Evolutionary conservation across 2,113 vertebrate species (phyloP).

Genomic region (Pogona vitticeps): DNA sequence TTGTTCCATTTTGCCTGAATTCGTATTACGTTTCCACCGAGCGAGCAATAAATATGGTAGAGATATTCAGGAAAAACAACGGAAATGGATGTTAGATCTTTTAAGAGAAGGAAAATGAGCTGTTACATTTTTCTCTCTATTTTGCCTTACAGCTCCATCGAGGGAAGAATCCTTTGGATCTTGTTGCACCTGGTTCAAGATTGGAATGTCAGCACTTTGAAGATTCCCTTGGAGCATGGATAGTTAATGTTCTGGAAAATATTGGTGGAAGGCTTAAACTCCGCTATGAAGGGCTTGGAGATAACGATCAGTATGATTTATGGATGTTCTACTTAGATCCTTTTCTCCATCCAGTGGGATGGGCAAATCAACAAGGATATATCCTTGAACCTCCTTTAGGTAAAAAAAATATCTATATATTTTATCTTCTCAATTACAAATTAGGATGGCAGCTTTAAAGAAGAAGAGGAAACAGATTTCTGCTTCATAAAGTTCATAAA

Average conservation of each 20-base stretch:
- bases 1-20: neutral
- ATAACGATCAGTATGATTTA: slow-evolving; percentile 77
- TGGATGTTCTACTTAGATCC: slow-evolving; percentile 96
- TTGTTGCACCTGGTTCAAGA: slow-evolving; percentile 86
- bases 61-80: neutral
- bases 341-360: slow-evolving; percentile 91
- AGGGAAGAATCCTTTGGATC: slow-evolving; percentile 91
- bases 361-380: slow-evolving; percentile 87
- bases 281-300: slow-evolving; percentile 84
- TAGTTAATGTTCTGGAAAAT: slow-evolving; percentile 89
- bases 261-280: slow-evolving; percentile 90
- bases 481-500: no score
- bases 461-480: neutral
- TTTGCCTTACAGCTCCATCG: slow-evolving; percentile 83
- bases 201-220: slow-evolving; percentile 87
- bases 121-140: neutral
- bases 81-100: neutral
- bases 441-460: neutral
- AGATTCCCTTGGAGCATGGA: slow-evolving; percentile 84
- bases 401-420: slow-evolving; percentile 58
- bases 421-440: neutral
- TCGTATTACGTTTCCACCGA: neutral
- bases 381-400: slow-evolving; percentile 88
- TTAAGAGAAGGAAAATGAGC: slow-evolving; percentile 12
- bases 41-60: neutral